Evolutionary conservation across 2,113 vertebrate genomes (phyloP).

Genomic region (Holacanthus passer): DNA sequence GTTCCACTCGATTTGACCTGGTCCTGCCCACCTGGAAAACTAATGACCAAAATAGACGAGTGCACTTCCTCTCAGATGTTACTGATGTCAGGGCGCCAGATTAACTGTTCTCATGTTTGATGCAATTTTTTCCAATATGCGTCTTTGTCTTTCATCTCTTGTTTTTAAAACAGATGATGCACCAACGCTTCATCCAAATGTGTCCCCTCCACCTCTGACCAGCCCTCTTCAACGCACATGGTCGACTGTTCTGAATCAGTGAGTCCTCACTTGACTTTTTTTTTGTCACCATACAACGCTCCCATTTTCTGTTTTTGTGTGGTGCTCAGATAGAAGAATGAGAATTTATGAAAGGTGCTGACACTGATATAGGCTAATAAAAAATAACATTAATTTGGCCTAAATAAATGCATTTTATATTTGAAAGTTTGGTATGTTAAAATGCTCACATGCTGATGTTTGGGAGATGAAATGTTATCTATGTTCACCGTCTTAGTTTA

Average conservation of each 20-base stretch:
- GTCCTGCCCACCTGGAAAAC: conserved; percentile 57
- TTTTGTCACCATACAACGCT: background rate
- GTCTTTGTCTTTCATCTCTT: conserved; percentile 32
- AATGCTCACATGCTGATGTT: too few species aligned
- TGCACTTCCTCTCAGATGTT: conserved; percentile 41
- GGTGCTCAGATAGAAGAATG: background rate
- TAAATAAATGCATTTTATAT: too few species aligned
- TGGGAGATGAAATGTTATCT: too few species aligned
- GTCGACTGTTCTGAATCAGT: background rate
- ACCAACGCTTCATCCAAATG: background rate
- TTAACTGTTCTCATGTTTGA: conserved; percentile 12
- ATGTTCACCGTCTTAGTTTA: too few species aligned
- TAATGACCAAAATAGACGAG: conserved; percentile 50
- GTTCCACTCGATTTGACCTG: conserved; percentile 15
- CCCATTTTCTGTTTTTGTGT: background rate
- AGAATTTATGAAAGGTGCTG: background rate
- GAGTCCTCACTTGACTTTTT: conserved; percentile 8
- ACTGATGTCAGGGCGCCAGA: conserved; percentile 34
- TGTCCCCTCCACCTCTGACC: background rate
- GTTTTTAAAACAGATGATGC: conserved; percentile 65
- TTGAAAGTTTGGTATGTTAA: too few species aligned
- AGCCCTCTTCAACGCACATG: background rate
- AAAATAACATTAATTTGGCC: too few species aligned
- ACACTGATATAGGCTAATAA: too few species aligned
- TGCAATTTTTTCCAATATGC: conserved; percentile 45